phyloP scores from a whole-genome alignment of 2,113 vertebrate species.

The Menidia beryllina region DNA sequence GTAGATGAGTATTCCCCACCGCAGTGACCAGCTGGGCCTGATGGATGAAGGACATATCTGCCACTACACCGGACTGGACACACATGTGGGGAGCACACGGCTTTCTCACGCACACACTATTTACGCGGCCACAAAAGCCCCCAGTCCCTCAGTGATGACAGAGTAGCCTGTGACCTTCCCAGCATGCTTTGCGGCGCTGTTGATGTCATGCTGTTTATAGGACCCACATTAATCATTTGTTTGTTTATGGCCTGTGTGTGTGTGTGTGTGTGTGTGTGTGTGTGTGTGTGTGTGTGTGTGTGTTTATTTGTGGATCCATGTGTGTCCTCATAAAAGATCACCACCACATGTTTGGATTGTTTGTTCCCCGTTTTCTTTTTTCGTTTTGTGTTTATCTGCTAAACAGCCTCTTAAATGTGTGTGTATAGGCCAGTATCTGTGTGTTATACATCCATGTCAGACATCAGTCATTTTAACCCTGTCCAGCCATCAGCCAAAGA shows the following conservation, averaged over 20 bases:
- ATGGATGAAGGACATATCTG: conserved; percentile 82
- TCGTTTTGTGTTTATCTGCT: background rate
- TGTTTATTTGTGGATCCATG: conserved; percentile 1
- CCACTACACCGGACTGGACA: conserved; percentile 70
- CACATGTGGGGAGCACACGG: conserved; percentile 33
- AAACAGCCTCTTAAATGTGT: background rate
- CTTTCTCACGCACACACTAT: conserved; percentile 1
- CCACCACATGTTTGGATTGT: background rate
- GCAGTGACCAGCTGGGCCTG: conserved; percentile 74
- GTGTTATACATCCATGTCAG: conserved; percentile 42
- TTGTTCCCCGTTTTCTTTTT: background rate
- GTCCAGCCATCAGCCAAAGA: conserved; percentile 84
- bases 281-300: no score
- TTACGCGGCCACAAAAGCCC: conserved; percentile 30
- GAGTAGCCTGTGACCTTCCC: conserved; percentile 81
- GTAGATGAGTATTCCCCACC: conserved; percentile 75
- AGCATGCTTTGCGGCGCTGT: conserved; percentile 76
- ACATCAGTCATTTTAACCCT: conserved; percentile 62
- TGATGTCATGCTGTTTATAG: conserved; percentile 85
- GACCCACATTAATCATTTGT: conserved; percentile 89
- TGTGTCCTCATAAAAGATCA: background rate
- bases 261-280: no score
- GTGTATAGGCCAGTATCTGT: background rate
- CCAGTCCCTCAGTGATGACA: conserved; percentile 69
- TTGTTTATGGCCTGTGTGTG: conserved; percentile 44